Evolutionary conservation across 2,797 vertebrate species (phyloP).

Genomic region (Oreochromis grahami): DNA sequence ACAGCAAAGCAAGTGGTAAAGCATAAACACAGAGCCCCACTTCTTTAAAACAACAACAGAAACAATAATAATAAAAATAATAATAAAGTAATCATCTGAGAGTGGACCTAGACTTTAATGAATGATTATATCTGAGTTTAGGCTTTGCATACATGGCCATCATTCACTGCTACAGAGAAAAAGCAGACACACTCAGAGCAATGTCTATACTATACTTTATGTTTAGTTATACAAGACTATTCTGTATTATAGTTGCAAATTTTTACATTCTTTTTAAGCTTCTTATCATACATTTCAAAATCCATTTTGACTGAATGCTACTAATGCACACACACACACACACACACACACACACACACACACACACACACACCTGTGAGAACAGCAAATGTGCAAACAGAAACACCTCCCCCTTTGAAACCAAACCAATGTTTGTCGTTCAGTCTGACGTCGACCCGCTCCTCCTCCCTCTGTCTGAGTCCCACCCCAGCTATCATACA

Average conservation of each 20-base stretch:
- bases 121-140: too few species aligned
- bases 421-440: slow-evolving; percentile 70
- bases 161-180: too few species aligned
- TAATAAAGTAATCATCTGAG: too few species aligned
- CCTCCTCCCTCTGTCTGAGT: slow-evolving; percentile 14
- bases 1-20: too few species aligned
- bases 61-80: too few species aligned
- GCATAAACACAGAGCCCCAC: too few species aligned
- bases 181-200: background rate
- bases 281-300: background rate
- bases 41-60: too few species aligned
- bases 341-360: background rate
- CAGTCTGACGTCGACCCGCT: slow-evolving; percentile 14
- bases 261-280: background rate
- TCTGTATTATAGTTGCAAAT: background rate
- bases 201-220: background rate
- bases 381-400: slow-evolving; percentile 32
- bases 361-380: slow-evolving; percentile 7
- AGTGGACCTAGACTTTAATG: too few species aligned
- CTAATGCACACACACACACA: background rate
- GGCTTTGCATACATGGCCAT: background rate
- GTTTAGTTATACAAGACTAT: background rate
- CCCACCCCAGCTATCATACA: slow-evolving; percentile 21
- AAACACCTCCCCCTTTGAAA: slow-evolving; percentile 42
- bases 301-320: background rate